Evolutionary conservation across 1,140 invertebrate species (phyloP).

Genomic region (Heliconius hermathena): DNA sequence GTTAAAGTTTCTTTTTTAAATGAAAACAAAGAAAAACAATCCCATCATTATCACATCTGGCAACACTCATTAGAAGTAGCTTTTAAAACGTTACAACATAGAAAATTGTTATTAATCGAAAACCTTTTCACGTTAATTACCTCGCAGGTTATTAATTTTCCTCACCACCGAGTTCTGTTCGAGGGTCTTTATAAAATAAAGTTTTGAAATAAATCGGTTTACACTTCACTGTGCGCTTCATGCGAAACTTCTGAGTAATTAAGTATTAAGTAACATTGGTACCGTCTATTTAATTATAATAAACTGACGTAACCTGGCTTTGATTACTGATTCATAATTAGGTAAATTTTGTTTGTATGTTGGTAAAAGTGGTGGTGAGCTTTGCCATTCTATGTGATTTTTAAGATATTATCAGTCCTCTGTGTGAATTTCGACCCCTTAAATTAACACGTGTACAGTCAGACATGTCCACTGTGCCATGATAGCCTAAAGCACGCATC

Average conservation of each 20-base stretch:
- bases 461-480: too few species aligned
- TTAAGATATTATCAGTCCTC: too few species aligned
- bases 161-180: conserved; percentile 30
- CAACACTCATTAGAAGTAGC: conserved; percentile 7
- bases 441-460: too few species aligned
- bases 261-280: conserved; percentile 28
- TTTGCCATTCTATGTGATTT: too few species aligned
- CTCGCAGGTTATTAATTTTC: conserved; percentile 38
- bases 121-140: conserved; percentile 38
- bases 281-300: conserved; percentile 15
- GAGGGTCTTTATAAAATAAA: conserved; percentile 32
- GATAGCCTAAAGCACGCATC: too few species aligned
- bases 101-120: conserved; percentile 34
- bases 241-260: conserved; percentile 29
- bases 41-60: not conserved
- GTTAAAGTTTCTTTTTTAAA: too few species aligned
- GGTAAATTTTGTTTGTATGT: too few species aligned
- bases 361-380: too few species aligned
- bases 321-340: not conserved
- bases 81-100: conserved; percentile 25
- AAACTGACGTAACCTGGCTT: not conserved
- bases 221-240: conserved; percentile 31
- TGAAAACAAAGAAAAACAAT: not conserved
- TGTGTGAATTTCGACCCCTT: too few species aligned
- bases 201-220: conserved; percentile 37